These are phyloP conservation scores for Zaprionus africanus DNA, from an alignment of 1,140 invertebrate genomes.

Conservation along the genomic window DNA sequence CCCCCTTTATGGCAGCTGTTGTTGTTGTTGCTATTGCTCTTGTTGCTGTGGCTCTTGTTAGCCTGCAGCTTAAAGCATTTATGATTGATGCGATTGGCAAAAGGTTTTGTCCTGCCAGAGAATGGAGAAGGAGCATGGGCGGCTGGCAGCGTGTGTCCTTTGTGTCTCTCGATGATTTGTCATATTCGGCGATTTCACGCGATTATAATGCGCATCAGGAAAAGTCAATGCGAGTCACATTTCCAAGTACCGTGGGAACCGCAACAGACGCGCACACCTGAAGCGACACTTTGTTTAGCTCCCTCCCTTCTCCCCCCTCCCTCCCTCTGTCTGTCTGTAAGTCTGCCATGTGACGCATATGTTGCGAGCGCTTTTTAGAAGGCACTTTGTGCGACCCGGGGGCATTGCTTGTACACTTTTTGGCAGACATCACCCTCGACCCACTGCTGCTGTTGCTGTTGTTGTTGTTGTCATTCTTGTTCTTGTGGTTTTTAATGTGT, in stretches of 20 bases:
- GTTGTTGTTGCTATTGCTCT: neutral
- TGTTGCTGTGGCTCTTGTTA: neutral
- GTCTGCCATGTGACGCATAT: neutral
- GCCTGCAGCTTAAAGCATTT: conserved; percentile 70
- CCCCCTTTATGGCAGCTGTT: conserved; percentile 30
- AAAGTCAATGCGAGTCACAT: conserved; percentile 39
- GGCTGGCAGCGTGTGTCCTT: conserved; percentile 33
- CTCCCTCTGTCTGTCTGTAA: neutral
- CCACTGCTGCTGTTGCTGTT: neutral
- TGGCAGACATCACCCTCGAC: neutral
- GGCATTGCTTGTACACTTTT: conserved; percentile 3
- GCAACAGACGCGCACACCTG: conserved; percentile 36
- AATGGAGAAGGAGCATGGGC: conserved; percentile 4
- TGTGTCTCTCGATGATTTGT: conserved; percentile 72
- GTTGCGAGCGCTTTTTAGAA: neutral
- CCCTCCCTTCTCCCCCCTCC: neutral
- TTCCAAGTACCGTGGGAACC: conserved; percentile 44
- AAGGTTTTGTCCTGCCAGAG: conserved; percentile 36
- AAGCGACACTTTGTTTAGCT: conserved; percentile 32
- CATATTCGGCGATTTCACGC: conserved; percentile 61
- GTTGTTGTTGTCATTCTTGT: conserved; percentile 5
- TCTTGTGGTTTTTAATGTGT: conserved; percentile 49
- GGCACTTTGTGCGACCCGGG: neutral
- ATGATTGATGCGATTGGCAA: conserved; percentile 68
- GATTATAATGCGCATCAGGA: conserved; percentile 48